Conservation (phyloP, 2,888 invertebrate genomes). For the Phymatocera aterrima region DNA sequence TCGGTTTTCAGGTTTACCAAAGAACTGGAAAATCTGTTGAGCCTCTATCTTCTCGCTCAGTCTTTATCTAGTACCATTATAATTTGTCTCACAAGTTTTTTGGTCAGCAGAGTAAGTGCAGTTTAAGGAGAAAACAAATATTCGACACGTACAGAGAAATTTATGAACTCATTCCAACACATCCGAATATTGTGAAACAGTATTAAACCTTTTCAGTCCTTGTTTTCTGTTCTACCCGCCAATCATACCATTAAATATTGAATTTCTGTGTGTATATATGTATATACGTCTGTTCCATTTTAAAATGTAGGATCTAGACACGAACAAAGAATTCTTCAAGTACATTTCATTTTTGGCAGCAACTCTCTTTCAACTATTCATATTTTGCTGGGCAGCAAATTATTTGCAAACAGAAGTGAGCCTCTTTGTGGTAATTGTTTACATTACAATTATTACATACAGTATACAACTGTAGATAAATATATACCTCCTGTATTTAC, state of each 20-base stretch:
- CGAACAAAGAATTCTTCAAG: constrained; percentile 22
- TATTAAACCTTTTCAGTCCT: too few relatives aligned
- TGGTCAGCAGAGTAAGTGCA: constrained; percentile 30
- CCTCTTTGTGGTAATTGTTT: background rate
- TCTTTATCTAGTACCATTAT: background rate
- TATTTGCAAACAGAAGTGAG: constrained; percentile 40
- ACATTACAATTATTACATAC: background rate
- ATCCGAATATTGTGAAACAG: too few relatives aligned
- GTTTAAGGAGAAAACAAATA: too few relatives aligned
- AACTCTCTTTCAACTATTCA: constrained; percentile 16
- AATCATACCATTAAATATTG: too few relatives aligned
- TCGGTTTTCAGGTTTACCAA: constrained; percentile 7
- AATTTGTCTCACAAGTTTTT: constrained; percentile 32
- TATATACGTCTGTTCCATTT: too few relatives aligned
- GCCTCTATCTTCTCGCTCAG: constrained; percentile 9
- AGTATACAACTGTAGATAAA: background rate
- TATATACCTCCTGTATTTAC: background rate
- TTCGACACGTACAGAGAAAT: too few relatives aligned
- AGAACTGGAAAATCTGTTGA: constrained; percentile 1
- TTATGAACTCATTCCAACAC: too few relatives aligned
- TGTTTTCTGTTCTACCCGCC: too few relatives aligned
- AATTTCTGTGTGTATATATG: too few relatives aligned
- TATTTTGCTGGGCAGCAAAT: constrained; percentile 40
- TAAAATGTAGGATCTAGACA: background rate
- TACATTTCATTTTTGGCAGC: background rate